Percentiles rank a stretch among this genome's conserved stretches.
Evolutionary conservation across 2,797 vertebrate genomes (phyloP).

Genomic region (Margarornis squamiger): DNA sequence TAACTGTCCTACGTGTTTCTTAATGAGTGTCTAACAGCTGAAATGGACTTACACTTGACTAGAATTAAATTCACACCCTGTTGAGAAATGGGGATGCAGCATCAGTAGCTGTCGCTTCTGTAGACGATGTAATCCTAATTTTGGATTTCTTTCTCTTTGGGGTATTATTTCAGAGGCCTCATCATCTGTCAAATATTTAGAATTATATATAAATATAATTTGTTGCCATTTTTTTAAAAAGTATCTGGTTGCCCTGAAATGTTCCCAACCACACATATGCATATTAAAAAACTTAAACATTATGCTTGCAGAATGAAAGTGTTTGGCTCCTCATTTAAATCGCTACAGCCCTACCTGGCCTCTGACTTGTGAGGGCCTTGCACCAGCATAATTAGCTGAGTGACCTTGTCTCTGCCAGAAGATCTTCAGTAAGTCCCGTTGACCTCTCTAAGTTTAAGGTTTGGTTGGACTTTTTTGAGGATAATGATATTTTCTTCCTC

Average conservation of each 20-base stretch:
- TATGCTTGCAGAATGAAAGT: not conserved
- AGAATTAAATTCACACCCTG: not conserved
- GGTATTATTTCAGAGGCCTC: not conserved
- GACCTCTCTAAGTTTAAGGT: not conserved
- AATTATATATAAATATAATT: not conserved
- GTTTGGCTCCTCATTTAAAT: not conserved
- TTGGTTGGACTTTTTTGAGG: not conserved
- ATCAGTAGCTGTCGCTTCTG: not conserved
- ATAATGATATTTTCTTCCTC: not conserved
- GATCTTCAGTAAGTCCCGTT: not conserved
- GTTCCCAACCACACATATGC: not conserved
- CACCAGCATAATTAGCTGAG: not conserved
- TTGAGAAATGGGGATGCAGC: not conserved
- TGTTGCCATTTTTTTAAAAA: not conserved
- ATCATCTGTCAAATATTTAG: not conserved
- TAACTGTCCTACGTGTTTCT: not conserved
- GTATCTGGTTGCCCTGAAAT: not conserved
- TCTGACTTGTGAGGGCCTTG: not conserved
- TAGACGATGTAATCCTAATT: not conserved
- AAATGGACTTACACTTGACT: not conserved
- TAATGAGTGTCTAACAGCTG: not conserved
- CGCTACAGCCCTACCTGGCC: not conserved
- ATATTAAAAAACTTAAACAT: not conserved
- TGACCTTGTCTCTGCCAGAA: not conserved
- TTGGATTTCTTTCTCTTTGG: not conserved